These are phyloP conservation scores for Mustela nigripes DNA, from an alignment of 2,113 vertebrate species.

Conservation along the genomic window DNA sequence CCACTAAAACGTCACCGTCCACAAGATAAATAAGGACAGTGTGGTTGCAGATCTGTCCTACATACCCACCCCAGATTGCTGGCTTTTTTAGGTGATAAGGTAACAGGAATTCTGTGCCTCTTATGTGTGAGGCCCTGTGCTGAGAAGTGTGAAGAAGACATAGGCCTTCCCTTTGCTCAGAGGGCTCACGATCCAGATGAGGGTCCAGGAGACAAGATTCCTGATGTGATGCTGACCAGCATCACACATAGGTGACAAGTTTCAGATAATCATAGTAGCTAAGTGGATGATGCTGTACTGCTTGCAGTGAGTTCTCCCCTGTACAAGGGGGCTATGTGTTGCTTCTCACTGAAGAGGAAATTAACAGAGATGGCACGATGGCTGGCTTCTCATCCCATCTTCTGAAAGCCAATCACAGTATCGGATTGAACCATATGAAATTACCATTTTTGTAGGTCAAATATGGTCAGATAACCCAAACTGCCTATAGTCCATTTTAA, in stretches of 20 bases:
- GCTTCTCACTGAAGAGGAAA: background rate
- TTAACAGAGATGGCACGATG: background rate
- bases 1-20: background rate
- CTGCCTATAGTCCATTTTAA: background rate
- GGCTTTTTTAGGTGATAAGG: background rate
- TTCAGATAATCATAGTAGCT: background rate
- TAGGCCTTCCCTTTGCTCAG: background rate
- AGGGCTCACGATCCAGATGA: background rate
- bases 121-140: background rate
- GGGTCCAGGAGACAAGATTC: background rate
- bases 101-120: background rate
- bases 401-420: background rate
- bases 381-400: background rate
- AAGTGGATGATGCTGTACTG: too few relatives aligned
- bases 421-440: background rate
- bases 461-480: background rate
- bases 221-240: background rate
- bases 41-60: background rate
- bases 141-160: background rate
- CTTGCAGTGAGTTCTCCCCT: background rate
- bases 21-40: background rate
- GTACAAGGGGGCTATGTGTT: background rate
- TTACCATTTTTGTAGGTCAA: background rate
- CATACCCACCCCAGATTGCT: background rate
- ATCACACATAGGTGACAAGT: background rate